These are phyloP conservation scores for Micronycteris hirsuta DNA, from an alignment of 2,113 vertebrate genomes.

Conservation along the genomic window DNA sequence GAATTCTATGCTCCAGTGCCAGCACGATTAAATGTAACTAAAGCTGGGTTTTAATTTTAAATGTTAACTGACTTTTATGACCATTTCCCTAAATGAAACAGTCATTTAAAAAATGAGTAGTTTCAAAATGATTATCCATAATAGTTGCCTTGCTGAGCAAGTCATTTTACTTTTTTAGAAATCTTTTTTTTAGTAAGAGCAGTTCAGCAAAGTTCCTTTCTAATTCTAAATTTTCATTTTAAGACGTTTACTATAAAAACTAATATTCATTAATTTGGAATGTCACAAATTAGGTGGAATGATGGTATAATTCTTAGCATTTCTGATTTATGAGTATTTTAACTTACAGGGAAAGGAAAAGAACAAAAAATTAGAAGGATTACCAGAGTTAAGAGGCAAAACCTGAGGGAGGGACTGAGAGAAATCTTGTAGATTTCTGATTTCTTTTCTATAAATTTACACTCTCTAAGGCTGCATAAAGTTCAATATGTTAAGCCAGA, in stretches of 20 bases:
- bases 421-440: not conserved
- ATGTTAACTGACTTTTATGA: slow-evolving; percentile 18
- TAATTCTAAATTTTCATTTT: not conserved
- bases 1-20: not conserved
- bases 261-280: not conserved
- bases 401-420: not conserved
- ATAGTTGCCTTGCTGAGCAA: not conserved
- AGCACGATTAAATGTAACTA: slow-evolving; percentile 17
- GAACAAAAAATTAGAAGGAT: not conserved
- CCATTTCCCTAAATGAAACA: not conserved
- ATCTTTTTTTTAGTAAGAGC: not conserved
- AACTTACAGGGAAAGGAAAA: not conserved
- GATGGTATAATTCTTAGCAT: not conserved
- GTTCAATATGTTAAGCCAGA: not conserved
- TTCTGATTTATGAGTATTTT: not conserved
- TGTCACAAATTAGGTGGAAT: not conserved
- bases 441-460: not conserved
- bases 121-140: not conserved
- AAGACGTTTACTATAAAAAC: not conserved
- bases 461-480: not conserved
- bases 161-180: not conserved
- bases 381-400: not conserved
- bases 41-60: slow-evolving; percentile 24
- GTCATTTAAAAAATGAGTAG: slow-evolving; percentile 8
- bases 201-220: not conserved